phyloP scores from a whole-genome alignment of 2,797 vertebrate genomes.

The Psittacula derbiana region DNA sequence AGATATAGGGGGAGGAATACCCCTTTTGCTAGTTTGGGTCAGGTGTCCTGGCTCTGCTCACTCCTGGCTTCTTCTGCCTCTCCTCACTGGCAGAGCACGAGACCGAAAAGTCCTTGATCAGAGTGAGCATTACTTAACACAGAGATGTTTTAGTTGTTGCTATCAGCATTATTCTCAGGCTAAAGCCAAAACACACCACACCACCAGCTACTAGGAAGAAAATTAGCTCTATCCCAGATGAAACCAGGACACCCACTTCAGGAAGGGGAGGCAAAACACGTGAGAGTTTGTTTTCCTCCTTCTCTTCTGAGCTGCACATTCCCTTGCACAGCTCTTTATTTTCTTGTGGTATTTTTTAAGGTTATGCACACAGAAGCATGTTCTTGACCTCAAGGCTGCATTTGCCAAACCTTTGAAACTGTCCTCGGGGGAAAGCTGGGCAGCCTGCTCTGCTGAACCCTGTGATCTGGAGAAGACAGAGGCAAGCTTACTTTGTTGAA shows the following conservation, averaged over 20 bases:
- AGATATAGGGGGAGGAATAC: background rate
- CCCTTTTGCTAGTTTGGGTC: background rate
- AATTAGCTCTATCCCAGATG: background rate
- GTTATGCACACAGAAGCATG: background rate
- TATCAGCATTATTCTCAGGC: background rate
- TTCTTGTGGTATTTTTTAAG: background rate
- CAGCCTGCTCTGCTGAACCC: background rate
- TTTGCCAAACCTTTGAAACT: background rate
- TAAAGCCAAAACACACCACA: background rate
- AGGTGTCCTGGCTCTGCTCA: background rate
- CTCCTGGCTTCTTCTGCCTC: background rate
- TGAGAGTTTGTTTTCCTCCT: background rate
- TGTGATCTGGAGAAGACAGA: background rate
- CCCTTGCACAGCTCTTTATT: background rate
- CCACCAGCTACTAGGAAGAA: background rate
- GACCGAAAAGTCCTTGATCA: background rate
- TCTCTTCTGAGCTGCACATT: background rate
- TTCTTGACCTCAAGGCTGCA: background rate
- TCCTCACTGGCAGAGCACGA: background rate
- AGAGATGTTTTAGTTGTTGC: background rate
- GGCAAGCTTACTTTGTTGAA: background rate
- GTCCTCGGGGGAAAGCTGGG: background rate
- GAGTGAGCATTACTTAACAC: background rate
- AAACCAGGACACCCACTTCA: background rate
- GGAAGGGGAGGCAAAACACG: background rate